A percentile compares a stretch with the other conserved stretches of the same genome.
phyloP scores from a whole-genome alignment of 2,113 vertebrate genomes.

The Cromileptes altivelis region DNA sequence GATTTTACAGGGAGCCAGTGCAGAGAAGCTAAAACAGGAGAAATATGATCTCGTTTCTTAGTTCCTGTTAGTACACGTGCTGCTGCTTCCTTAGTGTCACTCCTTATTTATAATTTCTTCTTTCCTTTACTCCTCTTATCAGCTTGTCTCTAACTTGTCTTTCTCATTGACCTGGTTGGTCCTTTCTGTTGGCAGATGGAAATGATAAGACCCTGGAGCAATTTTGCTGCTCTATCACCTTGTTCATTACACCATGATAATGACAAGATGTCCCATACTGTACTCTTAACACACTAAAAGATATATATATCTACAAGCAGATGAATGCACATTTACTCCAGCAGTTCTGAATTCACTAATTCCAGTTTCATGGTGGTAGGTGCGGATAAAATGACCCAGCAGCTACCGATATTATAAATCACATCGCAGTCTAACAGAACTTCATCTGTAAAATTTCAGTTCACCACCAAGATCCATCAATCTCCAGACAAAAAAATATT shows the following conservation, averaged over 20 bases:
- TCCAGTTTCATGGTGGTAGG: not conserved
- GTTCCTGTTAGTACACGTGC: no score
- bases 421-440: not conserved
- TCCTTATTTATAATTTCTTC: not conserved
- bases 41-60: no score
- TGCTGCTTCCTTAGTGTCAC: no score
- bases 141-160: not conserved
- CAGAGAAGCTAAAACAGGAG: no score
- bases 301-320: not conserved
- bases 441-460: not conserved
- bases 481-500: no score
- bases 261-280: slow-evolving; percentile 50
- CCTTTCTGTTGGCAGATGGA: slow-evolving; percentile 49
- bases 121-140: not conserved
- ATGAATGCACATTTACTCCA: not conserved
- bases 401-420: not conserved
- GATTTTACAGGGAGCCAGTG: no score
- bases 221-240: slow-evolving; percentile 50
- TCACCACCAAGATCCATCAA: not conserved
- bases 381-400: no score
- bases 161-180: slow-evolving; percentile 49
- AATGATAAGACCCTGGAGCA: slow-evolving; percentile 53
- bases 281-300: not conserved
- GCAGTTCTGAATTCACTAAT: not conserved
- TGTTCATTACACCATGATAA: slow-evolving; percentile 65